Base-by-base conservation (phyloP, 2,113 vertebrate species). In the Megaleporinus macrocephalus region DNA sequence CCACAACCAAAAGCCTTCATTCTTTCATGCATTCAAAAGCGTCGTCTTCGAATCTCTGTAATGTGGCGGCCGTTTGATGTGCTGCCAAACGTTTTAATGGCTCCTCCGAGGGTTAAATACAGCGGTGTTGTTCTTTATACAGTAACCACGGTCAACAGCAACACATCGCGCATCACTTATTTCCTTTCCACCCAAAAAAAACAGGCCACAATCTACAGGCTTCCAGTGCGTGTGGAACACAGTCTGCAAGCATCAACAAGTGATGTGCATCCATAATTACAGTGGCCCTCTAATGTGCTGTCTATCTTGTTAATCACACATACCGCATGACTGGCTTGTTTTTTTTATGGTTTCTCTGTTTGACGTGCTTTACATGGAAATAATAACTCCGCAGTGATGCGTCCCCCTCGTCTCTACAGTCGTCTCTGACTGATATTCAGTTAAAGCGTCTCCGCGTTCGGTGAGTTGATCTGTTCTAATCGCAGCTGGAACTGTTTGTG, bases 41-140 rank as follows among this genome's bases (percentile, higher is more conserved):
- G 36, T 81, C 51, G 22, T 36, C 24, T 81, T 76, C 18, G 33
- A 51, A 73, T 80, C 41, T 18, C 29, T 29, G 15, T 33, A 78
- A 62, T 62, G 26, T 74, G 70, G 26, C 53, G 20, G n/a, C 74
- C 80, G n/a, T 68, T 68, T 81, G 80, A 81, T 57, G 72, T 44
- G 41, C 5, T 68, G 72, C 63, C 49, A 44, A 68, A 57, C 79
- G 41, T 36, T 81, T 81, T 74, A 81, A 74, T 66, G 36, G 33
- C 33, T 1, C 51, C 59, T 70, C 77, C 61, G 18, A 61, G 68
- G 77, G 53, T 70, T 44, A 70, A 70, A 61, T 41, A 36, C 61
- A 61, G 33, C 55, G 73, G 55, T 55, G 13, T 44, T 76, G 55
- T 15, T 33, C 61, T 53, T 79, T 73, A 59, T 59, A 47, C 33